Conservation (phyloP, 2,888 invertebrate species). For the Ectobius pallidus region DNA sequence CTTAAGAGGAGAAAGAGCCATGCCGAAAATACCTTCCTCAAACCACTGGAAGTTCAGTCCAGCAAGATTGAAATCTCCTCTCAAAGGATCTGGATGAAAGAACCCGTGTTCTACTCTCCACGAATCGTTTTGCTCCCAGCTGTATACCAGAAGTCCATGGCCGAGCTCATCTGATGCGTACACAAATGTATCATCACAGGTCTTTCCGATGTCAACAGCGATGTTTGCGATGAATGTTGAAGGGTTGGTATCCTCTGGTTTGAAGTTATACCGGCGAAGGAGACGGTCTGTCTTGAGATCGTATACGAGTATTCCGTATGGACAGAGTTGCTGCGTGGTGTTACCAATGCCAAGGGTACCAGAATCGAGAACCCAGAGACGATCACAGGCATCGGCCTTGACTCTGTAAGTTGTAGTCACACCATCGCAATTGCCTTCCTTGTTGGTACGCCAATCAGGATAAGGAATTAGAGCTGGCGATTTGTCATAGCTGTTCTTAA, state of each 20-base stretch:
- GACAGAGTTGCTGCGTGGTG: constrained; percentile 77
- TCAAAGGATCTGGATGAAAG: constrained; percentile 81
- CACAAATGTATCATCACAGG: constrained; percentile 77
- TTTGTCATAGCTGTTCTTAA: constrained; percentile 60
- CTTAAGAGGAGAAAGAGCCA: constrained; percentile 71
- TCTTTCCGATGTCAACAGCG: constrained; percentile 75
- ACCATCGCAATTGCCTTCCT: constrained; percentile 77
- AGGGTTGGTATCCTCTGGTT: constrained; percentile 73
- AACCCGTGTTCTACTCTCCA: constrained; percentile 76
- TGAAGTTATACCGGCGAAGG: constrained; percentile 65
- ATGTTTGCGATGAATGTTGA: constrained; percentile 87
- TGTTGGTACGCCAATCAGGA: constrained; percentile 76
- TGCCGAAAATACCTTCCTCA: constrained; percentile 81
- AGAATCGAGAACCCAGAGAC: constrained; percentile 83
- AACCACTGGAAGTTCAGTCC: constrained; percentile 87
- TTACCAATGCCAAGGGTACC: constrained; percentile 83
- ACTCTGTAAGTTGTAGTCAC: constrained; percentile 73
- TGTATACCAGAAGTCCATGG: constrained; percentile 80
- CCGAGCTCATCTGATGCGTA: constrained; percentile 84
- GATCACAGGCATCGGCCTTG: constrained; percentile 73
- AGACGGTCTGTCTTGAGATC: constrained; percentile 75
- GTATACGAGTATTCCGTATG: constrained; percentile 78
- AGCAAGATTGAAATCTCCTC: constrained; percentile 74
- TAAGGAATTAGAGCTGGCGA: constrained; percentile 80
- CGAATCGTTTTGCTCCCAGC: constrained; percentile 75